A percentile compares a stretch with the other conserved stretches of the same genome.
Conservation (phyloP, 2,888 invertebrate genomes). For the Dromius quadrimaculatus region DNA sequence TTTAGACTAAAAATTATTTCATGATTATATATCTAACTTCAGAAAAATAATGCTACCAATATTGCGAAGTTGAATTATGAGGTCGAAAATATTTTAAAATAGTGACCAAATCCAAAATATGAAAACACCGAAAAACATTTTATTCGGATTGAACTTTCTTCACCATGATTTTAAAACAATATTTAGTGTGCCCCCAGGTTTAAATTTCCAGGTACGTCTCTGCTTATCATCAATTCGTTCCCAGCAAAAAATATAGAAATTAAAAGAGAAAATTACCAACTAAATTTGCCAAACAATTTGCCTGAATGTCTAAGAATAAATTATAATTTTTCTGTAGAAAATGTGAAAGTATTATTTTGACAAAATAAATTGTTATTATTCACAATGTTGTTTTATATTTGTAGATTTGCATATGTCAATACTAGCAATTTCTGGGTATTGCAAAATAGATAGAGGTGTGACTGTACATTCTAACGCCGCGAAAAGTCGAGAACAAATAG, state of each 20-base stretch:
- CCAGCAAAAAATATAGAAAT: conserved; percentile 4
- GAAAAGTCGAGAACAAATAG: conserved; percentile 6
- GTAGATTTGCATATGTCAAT: conserved; percentile 21
- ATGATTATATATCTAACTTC: too few relatives aligned
- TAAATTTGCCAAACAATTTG: background rate
- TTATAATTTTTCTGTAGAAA: background rate
- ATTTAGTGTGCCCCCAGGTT: too few relatives aligned
- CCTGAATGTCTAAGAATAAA: conserved; percentile 3
- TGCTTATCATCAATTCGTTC: too few relatives aligned
- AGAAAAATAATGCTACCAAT: too few relatives aligned
- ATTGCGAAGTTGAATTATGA: too few relatives aligned
- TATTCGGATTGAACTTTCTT: too few relatives aligned
- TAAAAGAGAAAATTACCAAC: background rate
- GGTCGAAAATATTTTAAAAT: too few relatives aligned
- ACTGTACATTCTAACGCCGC: background rate
- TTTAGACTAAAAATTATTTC: too few relatives aligned
- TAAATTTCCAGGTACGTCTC: too few relatives aligned
- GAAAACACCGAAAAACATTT: too few relatives aligned
- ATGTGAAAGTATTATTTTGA: conserved; percentile 16
- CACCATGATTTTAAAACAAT: too few relatives aligned
- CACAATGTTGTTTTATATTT: conserved; percentile 7
- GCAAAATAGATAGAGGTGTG: conserved; percentile 22
- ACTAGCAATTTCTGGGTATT: conserved; percentile 18
- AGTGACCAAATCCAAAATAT: too few relatives aligned
- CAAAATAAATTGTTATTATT: conserved; percentile 25